Evolutionary conservation across 2,888 invertebrate genomes (phyloP).

Genomic region (Ceratothoa steindachneri): DNA sequence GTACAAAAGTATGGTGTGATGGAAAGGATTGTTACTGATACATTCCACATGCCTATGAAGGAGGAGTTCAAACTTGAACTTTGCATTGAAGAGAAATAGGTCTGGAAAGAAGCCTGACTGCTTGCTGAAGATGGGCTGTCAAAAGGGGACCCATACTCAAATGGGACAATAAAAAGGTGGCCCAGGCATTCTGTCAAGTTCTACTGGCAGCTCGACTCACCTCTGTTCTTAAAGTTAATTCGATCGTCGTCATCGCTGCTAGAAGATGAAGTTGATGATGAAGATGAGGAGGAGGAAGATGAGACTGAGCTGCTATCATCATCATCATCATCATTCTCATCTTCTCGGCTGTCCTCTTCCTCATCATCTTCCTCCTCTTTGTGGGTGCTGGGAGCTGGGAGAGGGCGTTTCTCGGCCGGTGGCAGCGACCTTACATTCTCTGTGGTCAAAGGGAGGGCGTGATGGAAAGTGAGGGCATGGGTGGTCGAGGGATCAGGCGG

Average conservation of each 20-base stretch:
- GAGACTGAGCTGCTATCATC: constrained; percentile 29
- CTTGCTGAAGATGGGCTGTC: no score
- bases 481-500: not conserved
- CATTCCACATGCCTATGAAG: no score
- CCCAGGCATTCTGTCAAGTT: no score
- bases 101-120: no score
- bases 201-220: constrained; percentile 18
- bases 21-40: no score
- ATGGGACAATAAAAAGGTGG: no score
- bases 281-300: constrained; percentile 30
- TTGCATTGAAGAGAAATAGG: no score
- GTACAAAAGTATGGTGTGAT: no score
- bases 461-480: not conserved
- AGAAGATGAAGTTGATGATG: constrained; percentile 29
- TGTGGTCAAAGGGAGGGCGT: constrained; percentile 24
- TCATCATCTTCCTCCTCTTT: constrained; percentile 15
- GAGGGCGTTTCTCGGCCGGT: constrained; percentile 34
- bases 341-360: constrained; percentile 30
- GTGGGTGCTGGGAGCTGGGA: constrained; percentile 24
- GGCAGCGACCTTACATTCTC: constrained; percentile 40
- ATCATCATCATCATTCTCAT: constrained; percentile 34
- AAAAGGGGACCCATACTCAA: no score
- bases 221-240: constrained; percentile 45
- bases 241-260: constrained; percentile 46
- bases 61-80: no score